Evolutionary conservation across 2,113 vertebrate genomes (phyloP).

Genomic region (Cebidichthys violaceus): DNA sequence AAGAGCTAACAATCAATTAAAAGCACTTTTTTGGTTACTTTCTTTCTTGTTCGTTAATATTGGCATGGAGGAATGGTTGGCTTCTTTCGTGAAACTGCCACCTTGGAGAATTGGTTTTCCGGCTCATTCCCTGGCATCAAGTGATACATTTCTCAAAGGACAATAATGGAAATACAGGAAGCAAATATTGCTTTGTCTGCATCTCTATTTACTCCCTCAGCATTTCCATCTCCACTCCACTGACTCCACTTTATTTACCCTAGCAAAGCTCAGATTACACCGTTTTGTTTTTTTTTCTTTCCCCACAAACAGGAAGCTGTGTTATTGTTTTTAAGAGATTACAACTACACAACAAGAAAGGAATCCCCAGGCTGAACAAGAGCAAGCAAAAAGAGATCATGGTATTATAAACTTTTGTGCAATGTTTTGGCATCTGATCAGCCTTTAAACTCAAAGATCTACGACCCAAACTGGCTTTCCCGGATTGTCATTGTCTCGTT

Average conservation of each 20-base stretch:
- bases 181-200: conserved; percentile 64
- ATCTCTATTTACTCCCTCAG: conserved; percentile 61
- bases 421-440: not conserved
- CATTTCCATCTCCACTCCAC: conserved; percentile 46
- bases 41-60: conserved; percentile 7
- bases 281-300: conserved; percentile 17
- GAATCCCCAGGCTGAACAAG: conserved; percentile 18
- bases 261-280: conserved; percentile 61
- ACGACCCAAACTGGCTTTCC: not conserved
- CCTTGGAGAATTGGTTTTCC: conserved; percentile 36
- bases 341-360: conserved; percentile 10
- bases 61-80: conserved; percentile 33
- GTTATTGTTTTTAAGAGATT: conserved; percentile 37
- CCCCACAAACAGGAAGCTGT: conserved; percentile 35
- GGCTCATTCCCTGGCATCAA: conserved; percentile 32
- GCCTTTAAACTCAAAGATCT: not conserved
- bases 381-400: not conserved
- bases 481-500: not conserved
- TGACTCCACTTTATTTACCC: conserved; percentile 61
- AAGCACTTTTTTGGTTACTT: conserved; percentile 4
- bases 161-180: conserved; percentile 40
- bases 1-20: conserved; percentile 9
- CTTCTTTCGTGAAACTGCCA: conserved; percentile 23
- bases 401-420: not conserved
- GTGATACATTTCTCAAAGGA: conserved; percentile 44